Evolutionary conservation across 2,113 vertebrate species (phyloP).

Genomic region (Melanerpes formicivorus): DNA sequence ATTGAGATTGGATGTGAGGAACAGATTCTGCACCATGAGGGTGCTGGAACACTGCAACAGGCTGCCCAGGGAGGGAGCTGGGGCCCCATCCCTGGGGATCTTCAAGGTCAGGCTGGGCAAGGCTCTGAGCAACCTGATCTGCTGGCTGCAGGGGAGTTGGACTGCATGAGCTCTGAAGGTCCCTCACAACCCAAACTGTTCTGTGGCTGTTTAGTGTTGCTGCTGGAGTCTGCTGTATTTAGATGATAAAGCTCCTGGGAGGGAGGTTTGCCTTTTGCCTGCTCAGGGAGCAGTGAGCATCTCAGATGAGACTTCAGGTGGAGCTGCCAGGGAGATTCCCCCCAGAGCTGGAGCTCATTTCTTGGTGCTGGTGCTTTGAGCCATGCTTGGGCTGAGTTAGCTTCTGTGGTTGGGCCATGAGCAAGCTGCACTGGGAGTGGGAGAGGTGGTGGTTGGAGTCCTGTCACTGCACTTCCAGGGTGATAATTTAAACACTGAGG

Average conservation of each 20-base stretch:
- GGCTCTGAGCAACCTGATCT: no score
- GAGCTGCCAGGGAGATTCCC: background rate
- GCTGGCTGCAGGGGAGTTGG: no score
- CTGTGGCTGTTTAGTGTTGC: slow-evolving; percentile 3
- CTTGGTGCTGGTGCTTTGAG: background rate
- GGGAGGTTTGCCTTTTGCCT: background rate
- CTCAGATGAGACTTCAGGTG: background rate
- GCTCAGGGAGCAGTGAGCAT: background rate
- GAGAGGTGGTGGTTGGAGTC: background rate
- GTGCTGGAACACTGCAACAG: no score
- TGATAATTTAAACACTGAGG: background rate
- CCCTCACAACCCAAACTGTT: no score
- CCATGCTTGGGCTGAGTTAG: background rate
- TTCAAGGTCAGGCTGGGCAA: no score
- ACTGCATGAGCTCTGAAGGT: no score
- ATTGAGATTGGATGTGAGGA: no score
- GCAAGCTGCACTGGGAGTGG: background rate
- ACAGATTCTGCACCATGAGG: no score
- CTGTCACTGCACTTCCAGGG: background rate
- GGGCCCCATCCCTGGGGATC: no score
- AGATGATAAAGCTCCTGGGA: background rate
- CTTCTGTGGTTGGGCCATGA: background rate
- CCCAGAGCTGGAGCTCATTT: accelerated
- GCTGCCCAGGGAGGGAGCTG: no score
- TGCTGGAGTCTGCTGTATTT: background rate